phyloP scores from a whole-genome alignment of 92 coral and sea anemone species.

The Blastomussa wellsi region DNA sequence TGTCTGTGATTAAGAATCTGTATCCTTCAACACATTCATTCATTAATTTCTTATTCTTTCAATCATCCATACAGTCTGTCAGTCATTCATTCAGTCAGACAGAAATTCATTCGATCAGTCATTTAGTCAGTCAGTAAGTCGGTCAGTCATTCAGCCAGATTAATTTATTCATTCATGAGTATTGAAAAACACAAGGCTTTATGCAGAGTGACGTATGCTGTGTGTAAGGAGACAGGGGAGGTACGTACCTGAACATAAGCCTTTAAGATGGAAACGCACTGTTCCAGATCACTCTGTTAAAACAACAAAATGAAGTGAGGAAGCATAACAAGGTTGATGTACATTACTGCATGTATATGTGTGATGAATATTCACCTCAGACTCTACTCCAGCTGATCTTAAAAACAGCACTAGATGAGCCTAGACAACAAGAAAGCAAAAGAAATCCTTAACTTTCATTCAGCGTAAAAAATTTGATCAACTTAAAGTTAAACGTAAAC shows the following conservation, averaged over 20 bases:
- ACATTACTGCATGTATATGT: background rate
- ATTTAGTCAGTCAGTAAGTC: too few species aligned
- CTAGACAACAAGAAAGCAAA: constrained; percentile 35
- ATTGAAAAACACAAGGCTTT: background rate
- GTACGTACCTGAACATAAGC: constrained; percentile 90
- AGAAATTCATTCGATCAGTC: too few species aligned
- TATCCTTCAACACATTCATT: too few species aligned
- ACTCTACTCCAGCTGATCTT: constrained; percentile 81
- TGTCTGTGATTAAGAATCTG: background rate
- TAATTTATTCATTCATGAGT: too few species aligned
- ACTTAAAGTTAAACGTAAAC: constrained; percentile 1
- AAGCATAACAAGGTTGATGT: background rate
- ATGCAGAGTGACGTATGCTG: background rate
- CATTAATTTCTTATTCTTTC: too few species aligned
- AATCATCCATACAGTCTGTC: too few species aligned
- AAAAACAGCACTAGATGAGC: constrained; percentile 92
- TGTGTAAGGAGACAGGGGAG: background rate
- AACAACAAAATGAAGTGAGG: constrained; percentile 8
- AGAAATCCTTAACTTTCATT: background rate
- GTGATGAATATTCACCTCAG: constrained; percentile 59
- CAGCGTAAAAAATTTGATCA: background rate
- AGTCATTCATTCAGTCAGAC: too few species aligned
- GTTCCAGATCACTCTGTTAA: constrained; percentile 66
- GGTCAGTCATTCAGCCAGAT: too few species aligned
- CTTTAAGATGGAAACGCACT: constrained; percentile 72